Percentiles rank a stretch among this genome's conserved stretches.
Evolutionary conservation across 35 echinoderm and acorn worm species (phyloP).

Genomic region (Amphiura filiformis): DNA sequence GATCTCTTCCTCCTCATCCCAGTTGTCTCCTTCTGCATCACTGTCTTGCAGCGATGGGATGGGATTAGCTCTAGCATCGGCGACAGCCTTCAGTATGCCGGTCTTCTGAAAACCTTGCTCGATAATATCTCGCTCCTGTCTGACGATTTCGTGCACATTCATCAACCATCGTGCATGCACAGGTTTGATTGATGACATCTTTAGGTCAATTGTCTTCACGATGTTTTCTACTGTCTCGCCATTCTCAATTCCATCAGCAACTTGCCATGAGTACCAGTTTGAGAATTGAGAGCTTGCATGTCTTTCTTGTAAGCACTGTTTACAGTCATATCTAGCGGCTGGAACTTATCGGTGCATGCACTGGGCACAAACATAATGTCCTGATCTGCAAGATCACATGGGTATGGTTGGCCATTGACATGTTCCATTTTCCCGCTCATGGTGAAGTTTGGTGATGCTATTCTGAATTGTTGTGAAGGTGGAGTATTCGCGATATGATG

Average conservation of each 20-base stretch:
- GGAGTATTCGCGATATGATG: no score
- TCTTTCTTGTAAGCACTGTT: constrained; percentile 30
- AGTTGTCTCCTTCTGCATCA: constrained; percentile 16
- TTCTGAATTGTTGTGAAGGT: no score
- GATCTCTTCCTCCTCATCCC: no score
- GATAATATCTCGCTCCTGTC: constrained; percentile 21
- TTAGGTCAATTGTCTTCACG: constrained; percentile 29
- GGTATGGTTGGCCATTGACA: no score
- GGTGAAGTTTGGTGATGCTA: no score
- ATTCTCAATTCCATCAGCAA: constrained; percentile 1
- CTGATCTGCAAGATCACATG: no score
- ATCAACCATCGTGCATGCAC: constrained; percentile 39
- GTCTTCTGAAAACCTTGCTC: constrained; percentile 35
- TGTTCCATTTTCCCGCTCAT: no score
- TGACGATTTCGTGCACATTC: neutral
- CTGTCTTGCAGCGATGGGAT: constrained; percentile 20
- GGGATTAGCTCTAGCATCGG: constrained; percentile 17
- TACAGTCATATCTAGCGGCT: constrained; percentile 21
- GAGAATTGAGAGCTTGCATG: constrained; percentile 1
- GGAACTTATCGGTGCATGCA: constrained; percentile 24
- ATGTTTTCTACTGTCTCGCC: constrained; percentile 1
- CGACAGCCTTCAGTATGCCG: constrained; percentile 24
- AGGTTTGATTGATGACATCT: constrained; percentile 30
- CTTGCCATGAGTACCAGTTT: neutral
- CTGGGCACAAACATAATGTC: constrained; percentile 28